phyloP scores from a whole-genome alignment of 2,113 vertebrate genomes.

The Oryzias javanicus region DNA sequence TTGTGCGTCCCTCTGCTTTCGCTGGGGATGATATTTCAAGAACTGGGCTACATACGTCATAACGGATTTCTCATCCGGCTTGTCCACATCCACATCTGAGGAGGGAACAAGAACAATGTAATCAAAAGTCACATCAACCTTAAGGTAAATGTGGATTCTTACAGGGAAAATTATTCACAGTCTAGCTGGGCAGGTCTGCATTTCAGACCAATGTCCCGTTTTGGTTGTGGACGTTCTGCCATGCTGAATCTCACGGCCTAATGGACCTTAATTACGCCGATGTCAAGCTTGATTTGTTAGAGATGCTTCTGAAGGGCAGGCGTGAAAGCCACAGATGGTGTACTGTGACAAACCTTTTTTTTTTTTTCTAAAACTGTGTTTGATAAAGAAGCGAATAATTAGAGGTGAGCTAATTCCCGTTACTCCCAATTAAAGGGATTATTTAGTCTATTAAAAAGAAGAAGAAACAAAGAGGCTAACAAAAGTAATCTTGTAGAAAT shows the following conservation, averaged over 20 bases:
- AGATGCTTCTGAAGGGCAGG: slow-evolving; percentile 65
- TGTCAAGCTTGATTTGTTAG: slow-evolving; percentile 74
- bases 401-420: neutral
- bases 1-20: slow-evolving; percentile 69
- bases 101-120: slow-evolving; percentile 3
- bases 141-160: neutral
- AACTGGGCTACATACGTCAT: slow-evolving; percentile 99
- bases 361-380: neutral
- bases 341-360: slow-evolving; percentile 14
- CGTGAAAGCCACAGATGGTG: slow-evolving; percentile 71
- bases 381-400: neutral
- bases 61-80: slow-evolving; percentile 98
- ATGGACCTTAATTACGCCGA: slow-evolving; percentile 69
- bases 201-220: slow-evolving; percentile 29
- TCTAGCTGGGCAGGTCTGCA: slow-evolving; percentile 8
- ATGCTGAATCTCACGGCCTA: slow-evolving; percentile 50
- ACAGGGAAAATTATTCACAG: neutral
- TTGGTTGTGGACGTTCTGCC: slow-evolving; percentile 32
- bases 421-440: neutral
- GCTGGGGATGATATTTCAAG: slow-evolving; percentile 88
- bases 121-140: slow-evolving; percentile 7
- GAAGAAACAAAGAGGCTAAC: neutral
- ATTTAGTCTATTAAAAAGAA: neutral
- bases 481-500: neutral
- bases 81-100: slow-evolving; percentile 96